These are phyloP conservation scores for Drosophila sucinea DNA, from an alignment of 1,140 invertebrate genomes.

Conservation along the genomic window DNA sequence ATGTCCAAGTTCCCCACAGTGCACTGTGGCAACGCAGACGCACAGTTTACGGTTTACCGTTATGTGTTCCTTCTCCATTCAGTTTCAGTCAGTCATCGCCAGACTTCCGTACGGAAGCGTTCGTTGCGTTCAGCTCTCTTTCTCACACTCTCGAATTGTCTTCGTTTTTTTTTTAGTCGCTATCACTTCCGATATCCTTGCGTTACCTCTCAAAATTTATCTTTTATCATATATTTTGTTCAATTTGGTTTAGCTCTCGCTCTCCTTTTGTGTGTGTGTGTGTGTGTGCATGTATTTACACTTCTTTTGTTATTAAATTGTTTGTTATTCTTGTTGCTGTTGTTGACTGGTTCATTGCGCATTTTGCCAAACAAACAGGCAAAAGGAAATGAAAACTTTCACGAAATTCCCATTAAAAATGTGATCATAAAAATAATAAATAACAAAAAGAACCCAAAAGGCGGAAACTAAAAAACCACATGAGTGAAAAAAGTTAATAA, in stretches of 20 bases:
- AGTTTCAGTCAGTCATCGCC: conserved; percentile 75
- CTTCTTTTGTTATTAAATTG: conserved; percentile 4
- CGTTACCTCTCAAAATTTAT: neutral
- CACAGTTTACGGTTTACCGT: conserved; percentile 57
- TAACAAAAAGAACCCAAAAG: neutral
- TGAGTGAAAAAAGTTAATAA: neutral
- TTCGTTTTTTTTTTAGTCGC: conserved; percentile 26
- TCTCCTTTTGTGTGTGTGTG: neutral
- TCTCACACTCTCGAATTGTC: conserved; percentile 26
- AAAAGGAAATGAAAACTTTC: conserved; percentile 1
- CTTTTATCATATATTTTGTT: conserved; percentile 1
- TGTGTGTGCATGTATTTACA: neutral
- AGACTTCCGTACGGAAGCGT: conserved; percentile 78
- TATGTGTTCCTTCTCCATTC: conserved; percentile 45
- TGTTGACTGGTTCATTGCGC: conserved; percentile 8
- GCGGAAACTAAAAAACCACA: neutral
- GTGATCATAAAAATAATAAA: conserved; percentile 13
- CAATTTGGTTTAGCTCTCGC: conserved; percentile 3
- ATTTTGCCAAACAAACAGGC: conserved; percentile 11
- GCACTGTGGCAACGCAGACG: conserved; percentile 42
- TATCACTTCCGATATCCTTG: conserved; percentile 16
- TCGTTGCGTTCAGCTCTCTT: conserved; percentile 58
- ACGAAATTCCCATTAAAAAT: conserved; percentile 5
- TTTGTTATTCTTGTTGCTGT: conserved; percentile 3
- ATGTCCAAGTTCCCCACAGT: too few relatives aligned